Percentiles rank a stretch among this genome's conserved stretches.
Conservation (phyloP, 2,113 vertebrate species). For the Engraulis encrasicolus region DNA sequence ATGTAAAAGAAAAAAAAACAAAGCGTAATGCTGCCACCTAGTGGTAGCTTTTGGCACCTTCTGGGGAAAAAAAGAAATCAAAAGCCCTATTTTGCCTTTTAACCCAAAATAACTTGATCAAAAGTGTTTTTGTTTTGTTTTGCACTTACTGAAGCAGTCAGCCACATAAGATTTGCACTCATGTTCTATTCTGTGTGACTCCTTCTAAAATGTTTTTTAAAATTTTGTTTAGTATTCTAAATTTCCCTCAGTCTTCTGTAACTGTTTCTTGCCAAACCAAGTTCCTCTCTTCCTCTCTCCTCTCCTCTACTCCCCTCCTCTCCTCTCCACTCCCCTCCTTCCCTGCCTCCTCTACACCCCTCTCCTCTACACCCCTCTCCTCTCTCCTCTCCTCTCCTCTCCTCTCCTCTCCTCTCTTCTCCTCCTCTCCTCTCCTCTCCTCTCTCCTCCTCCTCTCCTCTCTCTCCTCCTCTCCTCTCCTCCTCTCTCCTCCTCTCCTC, state of each 20-base stretch:
- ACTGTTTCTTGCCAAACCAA: too few species aligned
- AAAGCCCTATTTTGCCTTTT: neutral
- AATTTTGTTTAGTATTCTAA: neutral
- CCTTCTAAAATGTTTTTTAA: neutral
- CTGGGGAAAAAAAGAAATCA: neutral
- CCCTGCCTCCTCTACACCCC: too few species aligned
- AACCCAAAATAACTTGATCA: conserved; percentile 13
- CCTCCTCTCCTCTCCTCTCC: too few species aligned
- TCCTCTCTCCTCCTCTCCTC: too few species aligned
- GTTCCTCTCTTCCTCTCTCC: too few species aligned
- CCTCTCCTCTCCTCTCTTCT: too few species aligned
- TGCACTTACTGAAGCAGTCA: conserved; percentile 9
- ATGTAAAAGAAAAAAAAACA: neutral
- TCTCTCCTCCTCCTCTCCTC: too few species aligned
- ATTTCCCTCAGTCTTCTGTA: neutral
- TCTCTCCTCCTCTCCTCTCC: too few species aligned
- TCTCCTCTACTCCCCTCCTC: too few species aligned
- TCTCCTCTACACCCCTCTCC: too few species aligned
- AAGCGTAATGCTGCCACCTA: neutral
- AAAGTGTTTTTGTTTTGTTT: neutral
- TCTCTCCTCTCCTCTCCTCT: too few species aligned
- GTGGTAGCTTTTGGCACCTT: neutral
- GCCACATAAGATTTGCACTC: conserved; percentile 4
- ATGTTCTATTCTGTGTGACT: neutral
- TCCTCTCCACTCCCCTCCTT: too few species aligned